Evolutionary conservation across 30 jellyfish, hydroid and myxozoan species (phyloP), one percentile per base, ranked within the genome.

Genomic region (Euphysa ruthae): DNA sequence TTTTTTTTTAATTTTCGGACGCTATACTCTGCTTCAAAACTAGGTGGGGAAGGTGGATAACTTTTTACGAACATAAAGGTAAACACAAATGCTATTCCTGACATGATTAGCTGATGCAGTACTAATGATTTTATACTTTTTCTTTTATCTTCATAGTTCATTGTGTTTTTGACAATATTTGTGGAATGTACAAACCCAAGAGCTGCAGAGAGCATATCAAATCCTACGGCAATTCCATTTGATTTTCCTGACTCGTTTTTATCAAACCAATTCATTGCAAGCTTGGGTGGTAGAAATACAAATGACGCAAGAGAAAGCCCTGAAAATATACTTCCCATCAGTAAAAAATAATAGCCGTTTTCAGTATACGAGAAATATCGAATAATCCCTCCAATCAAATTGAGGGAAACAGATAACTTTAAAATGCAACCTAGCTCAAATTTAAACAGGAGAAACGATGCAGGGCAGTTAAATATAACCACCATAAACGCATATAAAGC

Each of bases 221-320:
- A 69, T 6, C 94, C 78, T 2, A 85, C 68, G 0, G 91, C 93
- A 14, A 85, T 66, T 15, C 94, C 78, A 6, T 79, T 85, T 0
- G 93, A 91, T 7, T 66, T 63, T 15, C 94, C 95, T 21, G 76
- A 35, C 35, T 85, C 95, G 4, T 71, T 62, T 58, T 63, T 78
- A 14, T 82, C 84, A 63, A 85, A 85, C 95, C 95, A 85, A 46
- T 69, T 79, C 6, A 76, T 85, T 5, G 95, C 95, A 6, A 85
- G 29, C 64, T 71, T 85, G 44, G 93, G 55, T 0, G 95, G 88
- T 43, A 77, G 76, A 46, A 77, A 77, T 52, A 83, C 44, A 33
- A 31, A 72, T 42, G 90, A 70, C 18, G 93, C 77, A 21, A 81
- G 72, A 24, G 95, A 58, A 32, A 66, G 43, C 15, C 83, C 95